A percentile compares a stretch with the other conserved stretches of the same genome.
phyloP scores from a whole-genome alignment of 2,888 invertebrate genomes.

The Melanostoma mellinum region DNA sequence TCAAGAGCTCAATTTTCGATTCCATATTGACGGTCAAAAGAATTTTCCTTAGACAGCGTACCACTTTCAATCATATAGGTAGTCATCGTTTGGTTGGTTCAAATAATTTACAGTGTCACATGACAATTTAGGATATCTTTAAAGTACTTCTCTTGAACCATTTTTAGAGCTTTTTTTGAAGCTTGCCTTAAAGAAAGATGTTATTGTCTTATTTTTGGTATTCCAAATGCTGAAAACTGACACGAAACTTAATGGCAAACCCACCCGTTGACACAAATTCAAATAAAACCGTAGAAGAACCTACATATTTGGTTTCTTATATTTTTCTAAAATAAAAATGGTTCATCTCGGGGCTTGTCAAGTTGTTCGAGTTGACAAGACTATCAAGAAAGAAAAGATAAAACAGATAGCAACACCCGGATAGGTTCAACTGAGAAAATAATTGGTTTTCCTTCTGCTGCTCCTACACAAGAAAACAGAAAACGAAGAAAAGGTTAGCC shows the following conservation, averaged over 20 bases:
- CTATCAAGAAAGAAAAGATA: constrained; percentile 30
- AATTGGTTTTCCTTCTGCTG: constrained; percentile 34
- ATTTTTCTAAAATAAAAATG: constrained; percentile 13
- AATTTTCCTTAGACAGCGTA: too few species aligned
- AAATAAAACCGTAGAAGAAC: constrained; percentile 2
- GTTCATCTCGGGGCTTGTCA: constrained; percentile 22
- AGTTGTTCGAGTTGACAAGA: constrained; percentile 55
- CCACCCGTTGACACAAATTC: constrained; percentile 27
- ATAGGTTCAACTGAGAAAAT: constrained; percentile 55
- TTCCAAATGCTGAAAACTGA: constrained; percentile 14
- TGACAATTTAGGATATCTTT: too few species aligned
- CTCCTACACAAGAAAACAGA: too few species aligned
- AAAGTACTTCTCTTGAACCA: too few species aligned
- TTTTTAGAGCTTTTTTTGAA: too few species aligned
- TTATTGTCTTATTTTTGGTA: constrained; percentile 11
- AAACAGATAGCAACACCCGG: constrained; percentile 49
- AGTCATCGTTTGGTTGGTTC: too few species aligned
- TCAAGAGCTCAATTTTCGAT: too few species aligned
- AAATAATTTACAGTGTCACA: too few species aligned
- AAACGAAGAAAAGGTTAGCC: neutral
- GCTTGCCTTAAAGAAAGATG: too few species aligned
- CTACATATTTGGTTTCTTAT: constrained; percentile 17
- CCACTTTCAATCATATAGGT: too few species aligned
- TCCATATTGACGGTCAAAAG: too few species aligned
- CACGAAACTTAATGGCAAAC: constrained; percentile 23